Base-by-base conservation (phyloP, 92 coral and sea anemone species). In the Siderastrea siderea region DNA sequence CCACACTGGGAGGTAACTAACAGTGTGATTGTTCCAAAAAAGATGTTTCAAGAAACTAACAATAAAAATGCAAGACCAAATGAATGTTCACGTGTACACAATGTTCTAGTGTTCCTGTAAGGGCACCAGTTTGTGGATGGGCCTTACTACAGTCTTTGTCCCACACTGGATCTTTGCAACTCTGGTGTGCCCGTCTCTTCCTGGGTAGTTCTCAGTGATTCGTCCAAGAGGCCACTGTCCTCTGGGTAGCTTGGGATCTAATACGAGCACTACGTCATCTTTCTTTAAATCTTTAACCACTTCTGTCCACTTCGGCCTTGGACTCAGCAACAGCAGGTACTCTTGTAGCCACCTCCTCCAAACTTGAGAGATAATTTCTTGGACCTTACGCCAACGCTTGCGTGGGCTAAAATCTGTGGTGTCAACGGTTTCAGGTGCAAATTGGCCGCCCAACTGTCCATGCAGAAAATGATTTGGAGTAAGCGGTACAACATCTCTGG, bases 301-400 rank as follows among this genome's bases (percentile, higher is more conserved):
- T 70, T 89, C 85, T 5, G 81, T 89, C 90, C 95, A 94, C 83
- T 91, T 89, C 7, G 89, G 73, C 68, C 94, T 52, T 13, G 76
- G 55, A 85, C 74, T 91, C 68, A 91, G 68, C 62, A 66, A 79
- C 13, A 91, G 94, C 45, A 91, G 81, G 71, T 86, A 94, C 75
- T 92, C 94, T 62, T 60, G 79, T n/a, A 89, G 67, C 95, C 94
- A 92, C 63, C 95, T 79, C 73, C 66, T 70, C 91, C 94, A 93
- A 47, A 93, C 78, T 16, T 59, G 62, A 12, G 93, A 91, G 1
- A 92, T 68, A 12, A 92, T 58, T 68, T 66, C 90, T 60, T 92
- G 88, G 46, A 92, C 91, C 15, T 85, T 89, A 12, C 83, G 54
- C 95, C 93, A 94, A 19, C 88, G 77, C 58, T 89, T 86, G 45